A percentile compares a stretch with the other conserved stretches of the same genome.
Conservation (phyloP, 2,113 vertebrate species). For the Epinephelus fuscoguttatus region DNA sequence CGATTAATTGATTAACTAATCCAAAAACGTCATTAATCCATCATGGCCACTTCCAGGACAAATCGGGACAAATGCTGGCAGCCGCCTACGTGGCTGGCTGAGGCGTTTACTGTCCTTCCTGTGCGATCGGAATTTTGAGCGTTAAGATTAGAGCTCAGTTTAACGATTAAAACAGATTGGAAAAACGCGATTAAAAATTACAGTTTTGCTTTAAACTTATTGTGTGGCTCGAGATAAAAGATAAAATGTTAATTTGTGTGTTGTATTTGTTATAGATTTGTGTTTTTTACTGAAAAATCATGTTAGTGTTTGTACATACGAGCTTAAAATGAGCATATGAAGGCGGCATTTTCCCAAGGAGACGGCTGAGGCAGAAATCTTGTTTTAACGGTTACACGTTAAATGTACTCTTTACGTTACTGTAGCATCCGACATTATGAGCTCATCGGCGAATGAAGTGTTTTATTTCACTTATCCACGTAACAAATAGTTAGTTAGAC, state of each 20-base stretch:
- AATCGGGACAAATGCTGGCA: slow-evolving; percentile 42
- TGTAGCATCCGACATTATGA: slow-evolving; percentile 36
- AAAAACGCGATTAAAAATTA: accelerated
- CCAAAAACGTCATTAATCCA: too few species aligned
- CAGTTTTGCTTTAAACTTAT: accelerated
- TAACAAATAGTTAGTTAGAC: background rate
- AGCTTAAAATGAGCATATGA: background rate
- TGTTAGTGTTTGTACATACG: accelerated
- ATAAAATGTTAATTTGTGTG: accelerated
- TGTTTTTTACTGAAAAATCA: too few species aligned
- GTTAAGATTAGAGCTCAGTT: accelerated
- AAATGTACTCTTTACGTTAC: background rate
- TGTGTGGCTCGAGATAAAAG: accelerated
- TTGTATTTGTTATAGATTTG: background rate
- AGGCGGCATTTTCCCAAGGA: slow-evolving; percentile 22
- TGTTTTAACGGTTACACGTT: background rate
- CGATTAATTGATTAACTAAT: too few species aligned
- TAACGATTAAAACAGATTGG: background rate
- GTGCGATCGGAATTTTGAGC: background rate
- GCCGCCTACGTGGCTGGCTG: slow-evolving; percentile 76
- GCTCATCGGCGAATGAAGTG: background rate
- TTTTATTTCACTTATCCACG: background rate
- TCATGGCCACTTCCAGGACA: too few species aligned
- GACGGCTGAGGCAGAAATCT: background rate
- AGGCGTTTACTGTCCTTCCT: background rate